Conservation (phyloP, 2,888 invertebrate genomes). For the Eudasyphora cyanicolor region DNA sequence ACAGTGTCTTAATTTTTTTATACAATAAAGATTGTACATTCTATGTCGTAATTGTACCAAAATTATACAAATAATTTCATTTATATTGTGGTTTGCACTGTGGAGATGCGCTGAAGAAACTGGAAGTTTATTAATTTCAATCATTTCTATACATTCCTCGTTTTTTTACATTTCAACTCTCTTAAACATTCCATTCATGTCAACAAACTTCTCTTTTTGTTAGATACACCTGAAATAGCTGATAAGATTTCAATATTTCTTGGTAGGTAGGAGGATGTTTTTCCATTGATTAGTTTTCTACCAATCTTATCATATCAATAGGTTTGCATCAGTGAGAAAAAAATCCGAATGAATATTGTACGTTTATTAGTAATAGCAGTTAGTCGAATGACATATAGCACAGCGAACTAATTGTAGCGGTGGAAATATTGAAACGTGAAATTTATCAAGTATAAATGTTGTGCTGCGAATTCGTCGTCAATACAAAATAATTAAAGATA, state of each 20-base stretch:
- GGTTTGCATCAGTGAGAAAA: background rate
- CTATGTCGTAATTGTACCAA: constrained; percentile 35
- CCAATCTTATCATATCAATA: constrained; percentile 42
- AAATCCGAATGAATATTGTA: constrained; percentile 2
- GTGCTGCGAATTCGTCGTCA: background rate
- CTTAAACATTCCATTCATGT: background rate
- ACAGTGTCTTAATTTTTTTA: constrained; percentile 41
- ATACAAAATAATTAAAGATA: background rate
- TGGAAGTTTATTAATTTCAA: no score
- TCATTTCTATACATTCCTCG: background rate
- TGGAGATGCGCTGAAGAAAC: no score
- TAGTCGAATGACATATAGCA: constrained; percentile 2
- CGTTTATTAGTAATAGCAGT: background rate
- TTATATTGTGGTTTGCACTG: no score
- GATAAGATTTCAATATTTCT: constrained; percentile 50
- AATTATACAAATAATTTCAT: constrained; percentile 21
- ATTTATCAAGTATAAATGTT: background rate
- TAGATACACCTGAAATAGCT: constrained; percentile 14
- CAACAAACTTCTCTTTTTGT: background rate
- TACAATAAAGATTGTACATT: constrained; percentile 36
- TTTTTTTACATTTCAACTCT: no score
- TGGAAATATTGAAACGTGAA: no score
- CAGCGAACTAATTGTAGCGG: background rate
- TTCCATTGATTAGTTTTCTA: constrained; percentile 58
- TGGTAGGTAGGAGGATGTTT: constrained; percentile 39